Evolutionary conservation across 2,888 invertebrate genomes (phyloP), one percentile per base, ranked within the genome.

Genomic region (Amphimallon solstitiale): DNA sequence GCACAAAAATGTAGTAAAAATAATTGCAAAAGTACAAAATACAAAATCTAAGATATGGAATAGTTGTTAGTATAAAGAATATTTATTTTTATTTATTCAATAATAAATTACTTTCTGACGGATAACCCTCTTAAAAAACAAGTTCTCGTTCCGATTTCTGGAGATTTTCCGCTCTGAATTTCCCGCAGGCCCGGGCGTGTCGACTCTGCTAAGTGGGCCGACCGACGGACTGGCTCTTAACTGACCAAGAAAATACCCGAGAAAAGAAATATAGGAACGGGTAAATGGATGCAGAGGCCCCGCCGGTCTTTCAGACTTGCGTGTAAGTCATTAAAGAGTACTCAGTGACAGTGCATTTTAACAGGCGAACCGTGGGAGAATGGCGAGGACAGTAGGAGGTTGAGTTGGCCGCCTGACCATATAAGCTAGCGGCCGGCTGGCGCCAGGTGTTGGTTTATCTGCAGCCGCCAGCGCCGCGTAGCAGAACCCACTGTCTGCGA

Each of bases 361-460:
- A 59, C 29, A 43, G 19, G 43, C 56, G 29, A 63, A 54, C 68
- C 62, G 68, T 62, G 60, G 60, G 59, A 66, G 66, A 61, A 60
- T 46, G 60, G 62, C 56, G 63, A 35, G 54, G 66, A 65, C 71
- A 70, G 71, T 70, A 73, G 74, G 72, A 70, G 74, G 72, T 70
- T 62, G 73, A 76, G 75, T 75, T 76, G 77, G 73, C 77, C 75
- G 78, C 75, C 77, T 78, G 77, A 77, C 78, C 78, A 78, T 78
- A 78, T 77, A 77, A 76, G 77, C 72, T 75, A 72, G 75, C 77
- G 78, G 74, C 77, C 74, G 75, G 75, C 77, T 79, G 80, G 80
- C 80, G 80, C 80, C 80, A 80, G 80, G 79, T 80, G 80, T 80
- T 79, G 80, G 76, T 78, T 75, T 76, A 68, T 74, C 70, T 66